Base-by-base conservation (phyloP, 2,113 vertebrate species). In the Psittacara wagleri region DNA sequence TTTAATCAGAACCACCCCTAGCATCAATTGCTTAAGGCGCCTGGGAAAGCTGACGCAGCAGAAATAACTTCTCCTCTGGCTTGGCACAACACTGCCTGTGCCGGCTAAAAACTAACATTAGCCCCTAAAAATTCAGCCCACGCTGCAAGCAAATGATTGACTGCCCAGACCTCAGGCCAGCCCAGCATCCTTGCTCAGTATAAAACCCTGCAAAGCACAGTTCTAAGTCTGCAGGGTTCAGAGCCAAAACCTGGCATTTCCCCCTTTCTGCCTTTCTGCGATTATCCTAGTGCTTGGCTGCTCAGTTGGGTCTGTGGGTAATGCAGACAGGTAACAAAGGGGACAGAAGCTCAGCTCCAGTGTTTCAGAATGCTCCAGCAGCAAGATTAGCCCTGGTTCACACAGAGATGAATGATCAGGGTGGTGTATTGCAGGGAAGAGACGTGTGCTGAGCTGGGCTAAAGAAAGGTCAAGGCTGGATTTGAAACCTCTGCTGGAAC, bases 1-100 rank as follows among this genome's bases (percentile, higher is more conserved):
- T 84, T 86, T 86, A 68, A 86, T 84, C 64, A 84, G 81, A 59
- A 89, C 0, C 37, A 75, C 13, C 25, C 35, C 78, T 43, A 48
- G 62, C 52, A 87, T 44, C 51, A 91, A 82, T 59, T 82, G 66
- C 63, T 94, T 85, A 90, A 88, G 78, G 90, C 4, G 6, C 29
- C 70, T 28, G 77, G 75, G 92, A 96, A 73, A 93, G 95, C 92
- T 92, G 85, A 87, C 52, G 44, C 75, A 76, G 57, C 66, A 72
- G 61, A 93, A 95, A 64, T 61, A 83, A 62, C 52, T 88, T 89
- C 57, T 91, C 29, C 62, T 57, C 35, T 85, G 79, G 70, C 70
- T 95, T 86, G 55, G 88, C 78, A 90, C 46, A 69, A 23, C 81
- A 28, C 12, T 78, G 69, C 46, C 43, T 51, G 41, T 84, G 86